A percentile compares a stretch with the other conserved stretches of the same genome.
Evolutionary conservation across 2,888 invertebrate species (phyloP).

Genomic region (Eugnorisma glareosa): DNA sequence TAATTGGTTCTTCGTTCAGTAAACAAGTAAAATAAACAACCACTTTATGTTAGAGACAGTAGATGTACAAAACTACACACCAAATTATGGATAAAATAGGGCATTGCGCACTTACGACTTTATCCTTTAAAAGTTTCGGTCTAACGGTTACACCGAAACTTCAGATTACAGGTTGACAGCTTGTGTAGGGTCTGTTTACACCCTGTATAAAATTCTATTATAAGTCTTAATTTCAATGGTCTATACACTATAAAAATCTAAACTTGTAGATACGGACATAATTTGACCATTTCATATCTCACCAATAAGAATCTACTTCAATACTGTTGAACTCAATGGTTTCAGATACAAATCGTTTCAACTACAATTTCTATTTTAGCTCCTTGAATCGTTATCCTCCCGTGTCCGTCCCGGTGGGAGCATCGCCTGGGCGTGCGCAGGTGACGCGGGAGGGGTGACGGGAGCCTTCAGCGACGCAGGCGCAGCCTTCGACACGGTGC

Average conservation of each 20-base stretch:
- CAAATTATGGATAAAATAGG: background rate
- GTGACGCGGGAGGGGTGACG: constrained; percentile 71
- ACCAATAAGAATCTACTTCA: background rate
- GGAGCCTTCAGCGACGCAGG: constrained; percentile 73
- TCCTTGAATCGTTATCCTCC: constrained; percentile 78
- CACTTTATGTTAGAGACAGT: background rate
- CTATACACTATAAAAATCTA: background rate
- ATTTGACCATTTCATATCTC: background rate
- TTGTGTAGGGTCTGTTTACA: too few species aligned
- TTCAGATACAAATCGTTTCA: background rate
- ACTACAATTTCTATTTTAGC: constrained; percentile 68
- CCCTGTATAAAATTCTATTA: too few species aligned
- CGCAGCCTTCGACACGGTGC: constrained; percentile 80
- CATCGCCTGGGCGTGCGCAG: constrained; percentile 83
- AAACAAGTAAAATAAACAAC: background rate
- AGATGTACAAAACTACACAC: background rate
- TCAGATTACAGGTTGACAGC: too few species aligned
- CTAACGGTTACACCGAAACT: too few species aligned
- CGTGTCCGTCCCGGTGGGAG: constrained; percentile 78
- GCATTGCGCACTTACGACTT: background rate
- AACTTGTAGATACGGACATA: background rate
- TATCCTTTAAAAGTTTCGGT: background rate
- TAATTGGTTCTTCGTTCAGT: background rate
- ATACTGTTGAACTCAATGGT: background rate
- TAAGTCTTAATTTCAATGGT: background rate